Evolutionary conservation across 2,113 vertebrate species (phyloP), one percentile per base, ranked within the genome.

Genomic region (Chloroceryle aenea): DNA sequence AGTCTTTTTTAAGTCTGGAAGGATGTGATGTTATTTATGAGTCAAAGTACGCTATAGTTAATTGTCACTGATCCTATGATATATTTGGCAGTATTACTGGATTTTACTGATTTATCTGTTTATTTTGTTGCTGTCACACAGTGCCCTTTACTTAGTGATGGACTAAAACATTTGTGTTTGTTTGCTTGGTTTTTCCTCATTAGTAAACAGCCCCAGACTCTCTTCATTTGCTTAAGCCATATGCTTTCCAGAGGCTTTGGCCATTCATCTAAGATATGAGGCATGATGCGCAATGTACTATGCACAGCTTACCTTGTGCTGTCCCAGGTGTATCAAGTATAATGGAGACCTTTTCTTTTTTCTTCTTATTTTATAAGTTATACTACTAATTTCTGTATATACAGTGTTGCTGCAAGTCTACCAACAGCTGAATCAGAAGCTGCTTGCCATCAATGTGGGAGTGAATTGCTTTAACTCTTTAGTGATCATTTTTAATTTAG

Each of bases 31-130:
- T 38, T 91, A 30, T 63, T 86, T 88, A 52, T 85, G 64, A 93
- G 79, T 89, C 83, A 90, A 90, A 96, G 56, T 19, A 92, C 14
- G 21, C 55, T 84, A 29, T 42, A 4, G 66, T 80, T 91, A 64
- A 76, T 88, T 97, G 90, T 88, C 92, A 95, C 40, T 14, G 83
- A 96, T 64, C 43, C 66, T 85, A n/a, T 94, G 92, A 95, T 94
- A 93, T 95, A 93, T 91, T 93, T 93, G 90, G 72, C 79, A 95
- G 68, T 72, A 86, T 96, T 94, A 91, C 59, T 78, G 71, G 72
- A 80, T 86, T 96, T 92, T 90, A 84, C 87, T 91, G 95, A 96
- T 92, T 94, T 95, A 96, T 97, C 91, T 96, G 88, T 96, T 96
- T 96, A 81, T 96, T 95, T 93, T 95, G 68, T 61, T 80, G 50